phyloP scores from a whole-genome alignment of 2,113 vertebrate species.

The Propithecus coquereli region DNA sequence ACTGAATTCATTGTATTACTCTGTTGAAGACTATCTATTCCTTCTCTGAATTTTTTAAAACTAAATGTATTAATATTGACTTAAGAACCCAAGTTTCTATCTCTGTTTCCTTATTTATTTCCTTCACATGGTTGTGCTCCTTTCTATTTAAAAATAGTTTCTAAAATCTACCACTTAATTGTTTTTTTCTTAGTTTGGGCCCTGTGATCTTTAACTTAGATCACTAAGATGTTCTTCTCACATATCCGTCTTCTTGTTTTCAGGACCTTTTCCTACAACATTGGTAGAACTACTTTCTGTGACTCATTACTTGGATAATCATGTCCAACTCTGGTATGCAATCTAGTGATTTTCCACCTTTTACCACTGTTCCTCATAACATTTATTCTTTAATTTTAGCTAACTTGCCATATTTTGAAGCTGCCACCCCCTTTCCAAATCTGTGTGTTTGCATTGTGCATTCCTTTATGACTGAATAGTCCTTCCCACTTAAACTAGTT shows the following conservation, averaged over 20 bases:
- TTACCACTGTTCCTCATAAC: background rate
- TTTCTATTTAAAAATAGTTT: background rate
- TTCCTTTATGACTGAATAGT: background rate
- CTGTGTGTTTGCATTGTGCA: background rate
- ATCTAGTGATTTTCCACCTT: background rate
- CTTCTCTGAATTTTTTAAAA: background rate
- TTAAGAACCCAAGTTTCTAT: background rate
- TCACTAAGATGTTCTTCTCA: background rate
- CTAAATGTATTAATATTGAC: background rate
- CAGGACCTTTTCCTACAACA: background rate
- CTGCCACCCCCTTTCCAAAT: background rate
- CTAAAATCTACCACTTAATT: background rate
- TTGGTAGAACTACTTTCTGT: background rate
- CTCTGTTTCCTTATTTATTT: background rate
- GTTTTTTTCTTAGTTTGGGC: background rate
- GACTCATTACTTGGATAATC: background rate
- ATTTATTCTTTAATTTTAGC: background rate
- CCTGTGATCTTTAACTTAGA: background rate
- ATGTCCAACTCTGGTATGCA: background rate
- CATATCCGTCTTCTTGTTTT: background rate
- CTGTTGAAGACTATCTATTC: background rate
- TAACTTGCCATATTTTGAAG: background rate
- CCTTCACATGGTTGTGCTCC: background rate
- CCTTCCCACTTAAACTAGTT: background rate
- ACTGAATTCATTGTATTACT: background rate